Evolutionary conservation across 2,797 vertebrate species (phyloP), one percentile per base, ranked within the genome.

Genomic region (Somateria mollissima): DNA sequence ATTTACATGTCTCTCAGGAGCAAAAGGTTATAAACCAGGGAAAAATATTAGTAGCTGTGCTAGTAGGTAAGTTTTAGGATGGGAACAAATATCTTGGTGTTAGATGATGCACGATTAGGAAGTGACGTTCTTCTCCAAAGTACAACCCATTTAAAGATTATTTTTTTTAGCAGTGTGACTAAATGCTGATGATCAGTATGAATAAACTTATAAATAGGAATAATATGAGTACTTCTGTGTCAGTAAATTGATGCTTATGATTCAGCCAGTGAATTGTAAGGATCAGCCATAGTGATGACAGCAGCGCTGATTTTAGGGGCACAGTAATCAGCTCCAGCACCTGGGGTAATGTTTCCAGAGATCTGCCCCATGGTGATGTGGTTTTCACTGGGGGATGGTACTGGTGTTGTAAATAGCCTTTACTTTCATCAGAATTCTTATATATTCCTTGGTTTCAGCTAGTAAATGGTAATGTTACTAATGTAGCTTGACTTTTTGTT

Each of bases 341-440:
- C 30, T 21, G 30, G 4, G 14, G 34, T 83, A 62, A 37, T 11
- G 12, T 87, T 67, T 72, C 30, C 65, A 47, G 47, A 72, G 47
- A 41, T 30, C 66, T 80, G 36, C 28, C 83, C 16, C 24, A 21
- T 2, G 3, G 37, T 47, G 39, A 2, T 21, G 10, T 49, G 16
- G 25, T 15, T 78, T 75, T 39, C 10, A 39, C 45, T 0, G 4
- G 19, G 43, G 5, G 2, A 10, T 8, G 12, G 30, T 30, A 21
- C 30, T 19, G 30, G 18, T 56, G 54, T 7, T 9, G 2, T 74
- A 67, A 92, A 36, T 25, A 89, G 32, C 70, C 41, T 30, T 36
- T 45, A 37, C 18, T 67, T 11, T 89, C 54, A 16, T 45, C 58
- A 14, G 19, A 5, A 14, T 66, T 84, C n/a, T 78, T 88, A 21